Evolutionary conservation across 2,797 vertebrate species (phyloP).

Genomic region (Scolopax rusticola): DNA sequence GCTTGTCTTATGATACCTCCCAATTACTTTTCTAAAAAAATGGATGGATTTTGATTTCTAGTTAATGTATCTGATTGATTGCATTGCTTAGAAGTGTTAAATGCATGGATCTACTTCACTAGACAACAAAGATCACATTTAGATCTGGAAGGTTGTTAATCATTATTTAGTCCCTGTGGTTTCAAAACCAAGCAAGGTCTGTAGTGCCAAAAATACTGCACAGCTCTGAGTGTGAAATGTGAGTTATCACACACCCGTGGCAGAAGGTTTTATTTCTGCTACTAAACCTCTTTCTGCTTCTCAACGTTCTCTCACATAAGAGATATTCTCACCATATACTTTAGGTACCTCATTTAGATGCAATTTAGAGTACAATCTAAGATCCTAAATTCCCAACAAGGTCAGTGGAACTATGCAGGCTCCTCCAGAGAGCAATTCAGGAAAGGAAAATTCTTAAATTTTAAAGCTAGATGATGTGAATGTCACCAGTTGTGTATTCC

Average conservation of each 20-base stretch:
- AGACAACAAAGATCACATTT: neutral
- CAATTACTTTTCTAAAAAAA: neutral
- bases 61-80: neutral
- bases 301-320: neutral
- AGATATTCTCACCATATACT: neutral
- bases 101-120: neutral
- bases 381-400: neutral
- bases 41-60: neutral
- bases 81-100: neutral
- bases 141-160: neutral
- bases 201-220: neutral
- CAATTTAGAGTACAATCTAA: neutral
- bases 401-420: neutral
- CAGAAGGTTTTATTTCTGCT: neutral
- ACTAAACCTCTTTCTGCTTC: neutral
- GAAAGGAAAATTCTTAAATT: conserved; percentile 8
- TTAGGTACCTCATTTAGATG: neutral
- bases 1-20: neutral
- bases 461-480: neutral
- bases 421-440: conserved; percentile 11
- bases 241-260: neutral
- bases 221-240: neutral
- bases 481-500: neutral
- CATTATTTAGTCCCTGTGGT: neutral
- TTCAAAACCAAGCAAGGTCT: neutral